phyloP scores from a whole-genome alignment of 2,113 vertebrate species.

The Boleophthalmus pectinirostris region DNA sequence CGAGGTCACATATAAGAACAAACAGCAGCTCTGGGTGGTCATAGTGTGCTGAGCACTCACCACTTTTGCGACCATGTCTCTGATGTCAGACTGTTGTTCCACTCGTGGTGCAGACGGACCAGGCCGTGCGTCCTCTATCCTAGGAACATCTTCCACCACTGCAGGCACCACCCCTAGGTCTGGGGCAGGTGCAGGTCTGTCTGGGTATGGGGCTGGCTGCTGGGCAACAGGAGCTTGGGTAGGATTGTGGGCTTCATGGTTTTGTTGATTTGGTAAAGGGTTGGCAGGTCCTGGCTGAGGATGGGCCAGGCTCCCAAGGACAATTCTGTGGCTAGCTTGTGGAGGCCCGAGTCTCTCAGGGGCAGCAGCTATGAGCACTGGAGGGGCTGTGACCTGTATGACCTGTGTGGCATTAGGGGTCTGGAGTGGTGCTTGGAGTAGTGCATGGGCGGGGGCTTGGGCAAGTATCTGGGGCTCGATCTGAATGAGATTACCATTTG shows the following conservation, averaged over 20 bases:
- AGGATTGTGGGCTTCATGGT: slow-evolving; percentile 23
- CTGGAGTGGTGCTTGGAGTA: slow-evolving; percentile 26
- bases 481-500: slow-evolving; percentile 57
- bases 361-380: slow-evolving; percentile 71
- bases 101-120: slow-evolving; percentile 69
- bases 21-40: background rate
- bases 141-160: slow-evolving; percentile 52
- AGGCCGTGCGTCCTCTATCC: slow-evolving; percentile 70
- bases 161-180: slow-evolving; percentile 32
- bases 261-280: slow-evolving; percentile 18
- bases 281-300: slow-evolving; percentile 29
- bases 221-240: slow-evolving; percentile 14
- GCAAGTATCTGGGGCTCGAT: slow-evolving; percentile 49
- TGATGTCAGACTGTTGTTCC: slow-evolving; percentile 43
- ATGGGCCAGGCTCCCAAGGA: slow-evolving; percentile 65
- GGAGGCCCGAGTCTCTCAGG: slow-evolving; percentile 69
- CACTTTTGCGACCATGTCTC: slow-evolving; percentile 68
- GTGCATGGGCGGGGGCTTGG: slow-evolving; percentile 29
- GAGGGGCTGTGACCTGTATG: slow-evolving; percentile 31
- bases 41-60: slow-evolving; percentile 57
- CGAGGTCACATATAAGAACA: background rate
- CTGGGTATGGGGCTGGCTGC: slow-evolving; percentile 27
- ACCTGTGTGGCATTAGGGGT: slow-evolving; percentile 41
- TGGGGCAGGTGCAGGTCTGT: slow-evolving; percentile 23
- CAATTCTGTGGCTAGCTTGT: slow-evolving; percentile 66